Evolutionary conservation across 2,797 vertebrate species (phyloP).

Genomic region (Paramormyrops hopkinsi): DNA sequence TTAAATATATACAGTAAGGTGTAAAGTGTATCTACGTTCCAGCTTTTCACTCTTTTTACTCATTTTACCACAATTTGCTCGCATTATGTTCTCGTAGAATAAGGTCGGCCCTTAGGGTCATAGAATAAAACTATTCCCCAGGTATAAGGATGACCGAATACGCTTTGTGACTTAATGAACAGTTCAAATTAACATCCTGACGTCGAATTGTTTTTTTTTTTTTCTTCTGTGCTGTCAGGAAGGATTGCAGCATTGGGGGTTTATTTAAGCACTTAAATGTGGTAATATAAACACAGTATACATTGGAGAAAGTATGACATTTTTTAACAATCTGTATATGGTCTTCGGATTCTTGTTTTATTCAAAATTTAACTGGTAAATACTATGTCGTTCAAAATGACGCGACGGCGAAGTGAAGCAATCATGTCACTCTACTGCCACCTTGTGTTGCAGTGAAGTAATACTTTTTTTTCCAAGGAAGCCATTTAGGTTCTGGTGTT

Average conservation of each 20-base stretch:
- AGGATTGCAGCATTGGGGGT: constrained; percentile 28
- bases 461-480: constrained; percentile 9
- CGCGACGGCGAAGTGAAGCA: constrained; percentile 7
- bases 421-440: constrained; percentile 34
- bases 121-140: constrained; percentile 22
- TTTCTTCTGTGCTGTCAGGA: constrained; percentile 37
- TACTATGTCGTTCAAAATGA: constrained; percentile 20
- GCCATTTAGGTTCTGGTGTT: constrained; percentile 2
- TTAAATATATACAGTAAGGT: constrained; percentile 56
- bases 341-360: constrained; percentile 18
- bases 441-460: constrained; percentile 30
- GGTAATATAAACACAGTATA: neutral
- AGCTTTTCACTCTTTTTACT: constrained; percentile 54
- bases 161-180: constrained; percentile 39
- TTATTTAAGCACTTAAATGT: constrained; percentile 53
- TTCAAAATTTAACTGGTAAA: constrained; percentile 15
- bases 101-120: constrained; percentile 41
- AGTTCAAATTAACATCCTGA: constrained; percentile 35
- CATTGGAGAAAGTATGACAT: constrained; percentile 2
- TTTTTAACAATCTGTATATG: constrained; percentile 5
- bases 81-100: constrained; percentile 44
- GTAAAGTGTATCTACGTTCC: constrained; percentile 66
- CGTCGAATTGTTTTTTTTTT: constrained; percentile 31
- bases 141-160: constrained; percentile 31
- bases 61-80: constrained; percentile 48